A percentile compares a stretch with the other conserved stretches of the same genome.
Evolutionary conservation across 2,113 vertebrate genomes (phyloP).

Genomic region (Ptilorrhoa leucosticta): DNA sequence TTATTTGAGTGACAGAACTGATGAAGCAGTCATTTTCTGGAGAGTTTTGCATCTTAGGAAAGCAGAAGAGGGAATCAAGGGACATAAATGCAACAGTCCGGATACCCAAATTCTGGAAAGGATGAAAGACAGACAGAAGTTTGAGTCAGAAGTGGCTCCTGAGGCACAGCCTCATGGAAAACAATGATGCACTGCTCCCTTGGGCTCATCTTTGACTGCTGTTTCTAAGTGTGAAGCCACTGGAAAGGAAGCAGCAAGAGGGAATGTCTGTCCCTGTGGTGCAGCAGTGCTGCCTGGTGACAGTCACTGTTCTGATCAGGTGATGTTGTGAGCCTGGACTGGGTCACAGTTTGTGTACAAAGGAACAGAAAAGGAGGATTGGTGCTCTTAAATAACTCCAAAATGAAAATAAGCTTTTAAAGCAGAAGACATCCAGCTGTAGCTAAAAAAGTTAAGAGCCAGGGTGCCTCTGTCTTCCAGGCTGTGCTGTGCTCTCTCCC

Average conservation of each 20-base stretch:
- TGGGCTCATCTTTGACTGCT: neutral
- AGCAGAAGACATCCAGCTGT: neutral
- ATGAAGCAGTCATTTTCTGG: slow-evolving; percentile 45
- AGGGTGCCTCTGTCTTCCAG: neutral
- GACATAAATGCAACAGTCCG: neutral
- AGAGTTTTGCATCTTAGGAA: neutral
- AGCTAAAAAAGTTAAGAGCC: neutral
- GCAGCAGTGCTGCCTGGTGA: neutral
- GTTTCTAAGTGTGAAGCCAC: neutral
- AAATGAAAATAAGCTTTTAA: neutral
- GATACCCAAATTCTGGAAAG: neutral
- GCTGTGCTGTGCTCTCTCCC: neutral
- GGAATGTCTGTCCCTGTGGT: neutral
- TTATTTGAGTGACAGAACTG: slow-evolving; percentile 50
- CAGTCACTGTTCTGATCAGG: neutral
- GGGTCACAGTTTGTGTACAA: neutral
- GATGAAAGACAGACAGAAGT: neutral
- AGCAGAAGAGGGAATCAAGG: slow-evolving; percentile 17
- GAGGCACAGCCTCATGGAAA: neutral
- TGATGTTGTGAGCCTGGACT: neutral
- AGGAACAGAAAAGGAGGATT: neutral
- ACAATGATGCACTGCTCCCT: neutral
- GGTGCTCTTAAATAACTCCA: neutral
- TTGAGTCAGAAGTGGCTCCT: neutral
- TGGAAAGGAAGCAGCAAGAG: neutral